Evolutionary conservation across 2,888 invertebrate species (phyloP).

Genomic region (Spodoptera picta): DNA sequence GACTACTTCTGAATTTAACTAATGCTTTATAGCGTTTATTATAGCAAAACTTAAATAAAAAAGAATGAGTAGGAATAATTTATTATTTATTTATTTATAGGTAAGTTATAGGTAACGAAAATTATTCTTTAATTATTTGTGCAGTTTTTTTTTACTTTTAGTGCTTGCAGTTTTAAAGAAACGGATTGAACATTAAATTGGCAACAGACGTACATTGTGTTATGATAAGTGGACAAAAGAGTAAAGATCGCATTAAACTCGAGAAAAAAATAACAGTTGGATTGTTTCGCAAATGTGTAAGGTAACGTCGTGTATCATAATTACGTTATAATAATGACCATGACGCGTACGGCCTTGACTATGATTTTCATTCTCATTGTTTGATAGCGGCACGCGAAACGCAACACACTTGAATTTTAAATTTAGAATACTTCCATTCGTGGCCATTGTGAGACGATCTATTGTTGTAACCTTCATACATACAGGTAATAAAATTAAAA

Average conservation of each 20-base stretch:
- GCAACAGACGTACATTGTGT: constrained; percentile 10
- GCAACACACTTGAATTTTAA: constrained; percentile 68
- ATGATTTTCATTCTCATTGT: constrained; percentile 79
- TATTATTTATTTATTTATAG: too few relatives aligned
- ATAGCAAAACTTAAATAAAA: too few relatives aligned
- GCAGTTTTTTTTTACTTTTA: too few relatives aligned
- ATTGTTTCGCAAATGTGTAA: constrained; percentile 59
- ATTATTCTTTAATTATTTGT: too few relatives aligned
- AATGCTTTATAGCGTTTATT: too few relatives aligned
- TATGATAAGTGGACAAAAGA: constrained; percentile 21
- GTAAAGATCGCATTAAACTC: constrained; percentile 43
- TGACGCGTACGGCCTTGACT: constrained; percentile 83
- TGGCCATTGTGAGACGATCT: constrained; percentile 48
- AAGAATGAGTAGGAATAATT: too few relatives aligned
- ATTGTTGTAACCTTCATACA: constrained; percentile 54
- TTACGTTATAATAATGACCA: constrained; percentile 80
- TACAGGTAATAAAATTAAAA: constrained; percentile 2
- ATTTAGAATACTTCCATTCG: constrained; percentile 65
- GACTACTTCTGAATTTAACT: constrained; percentile 15
- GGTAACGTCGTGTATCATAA: constrained; percentile 69
- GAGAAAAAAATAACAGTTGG: constrained; percentile 43
- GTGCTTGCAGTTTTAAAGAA: too few relatives aligned
- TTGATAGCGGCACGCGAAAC: constrained; percentile 67
- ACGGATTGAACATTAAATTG: background rate
- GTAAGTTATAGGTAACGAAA: too few relatives aligned